Base-by-base conservation (phyloP, 2,888 invertebrate species). In the Rhimphoctona megacephalus region DNA sequence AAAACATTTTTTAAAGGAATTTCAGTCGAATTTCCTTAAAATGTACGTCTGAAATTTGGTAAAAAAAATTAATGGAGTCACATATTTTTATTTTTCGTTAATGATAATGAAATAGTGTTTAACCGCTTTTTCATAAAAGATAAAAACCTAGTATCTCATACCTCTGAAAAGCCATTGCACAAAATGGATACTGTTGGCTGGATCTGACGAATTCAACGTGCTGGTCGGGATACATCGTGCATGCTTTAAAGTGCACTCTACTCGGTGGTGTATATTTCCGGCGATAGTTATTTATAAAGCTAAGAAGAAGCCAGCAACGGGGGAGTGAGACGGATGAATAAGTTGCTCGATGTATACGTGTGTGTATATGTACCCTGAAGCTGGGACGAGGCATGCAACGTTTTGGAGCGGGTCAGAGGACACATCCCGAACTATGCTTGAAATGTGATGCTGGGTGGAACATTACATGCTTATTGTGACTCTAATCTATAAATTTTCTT, bases 201-300 rank as follows among this genome's bases (percentile, higher is more conserved):
- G 64, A 79, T 39, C 30, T 79, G 22, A 76, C 70, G 33, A 36
- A 70, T 61, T 70, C 64, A 52, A 61, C 77, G 70, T 72, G 72
- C 73, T 66, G 54, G 77, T 72, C 54, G 64, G 46, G 64, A 69
- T 76, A 64, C 61, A 80, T 70, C 80, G 88, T 85, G 70, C 80
- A 81, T 78, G 83, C 77, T 52, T 86, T 84, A 86, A 85, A 86
- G 89, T 85, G 88, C 88, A 90, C 89, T 87, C 85, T 43, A 43
- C 43, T 85, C 88, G 88, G 89, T 78, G 88, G 89, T 78, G 86
- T 89, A 88, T 92, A 92, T 92, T 92, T 92, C 90, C 90, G 90
- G 92, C 88, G 83, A 88, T 81, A 85, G 87, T 90, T 92, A 92
- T 92, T 92, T 92, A 92, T 91, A 92, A 85, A 74, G 67, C 69